Base-by-base conservation (phyloP, 2,113 vertebrate genomes). In the Mesembrinibis cayennensis region DNA sequence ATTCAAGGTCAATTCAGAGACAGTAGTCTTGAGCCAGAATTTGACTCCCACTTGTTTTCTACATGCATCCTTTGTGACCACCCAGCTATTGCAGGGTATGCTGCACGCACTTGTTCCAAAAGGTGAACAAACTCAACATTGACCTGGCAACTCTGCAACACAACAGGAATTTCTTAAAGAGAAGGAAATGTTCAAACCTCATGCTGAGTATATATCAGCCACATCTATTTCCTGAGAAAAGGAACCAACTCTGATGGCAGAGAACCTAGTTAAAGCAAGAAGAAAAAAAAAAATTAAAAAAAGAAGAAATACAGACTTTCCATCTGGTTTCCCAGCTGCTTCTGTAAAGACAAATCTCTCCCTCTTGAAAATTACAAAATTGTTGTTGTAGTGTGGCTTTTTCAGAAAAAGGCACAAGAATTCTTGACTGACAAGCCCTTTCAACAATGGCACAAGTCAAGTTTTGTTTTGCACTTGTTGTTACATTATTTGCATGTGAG, bases 261-360 rank as follows among this genome's bases (percentile, higher is more conserved):
- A 85, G 49, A 89, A 84, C 26, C 83, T 55, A 55, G 29, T 72
- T 86, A 73, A 90, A 82, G 45, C 11, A 82, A 71, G 34, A 36
- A 86, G 3, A 7, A 50, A 45, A 55, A 10, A 62, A n/a, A 14
- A 18, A 5, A 27, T 36, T 22, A 16, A n/a, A 19, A 11, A 56
- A 38, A 7, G 4, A 30, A 69, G 4, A 38, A 72, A 4, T 44
- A 63, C 55, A 97, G 86, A 71, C 36, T 0, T 95, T 89, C 96
- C 95, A 94, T 97, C 97, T 97, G 97, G 47, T 93, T 97, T 91
- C 81, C 86, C 96, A 96, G 96, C 94, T 97, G 97, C 69, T 93
- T 91, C 89, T 87, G 66, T 42, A 76, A 82, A 61, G 91, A 92
- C 56, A 92, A 92, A 91, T 82, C 32, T 78, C 65, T 91, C 88